phyloP scores from a whole-genome alignment of 2,888 invertebrate species.

The Apamea sordens region DNA sequence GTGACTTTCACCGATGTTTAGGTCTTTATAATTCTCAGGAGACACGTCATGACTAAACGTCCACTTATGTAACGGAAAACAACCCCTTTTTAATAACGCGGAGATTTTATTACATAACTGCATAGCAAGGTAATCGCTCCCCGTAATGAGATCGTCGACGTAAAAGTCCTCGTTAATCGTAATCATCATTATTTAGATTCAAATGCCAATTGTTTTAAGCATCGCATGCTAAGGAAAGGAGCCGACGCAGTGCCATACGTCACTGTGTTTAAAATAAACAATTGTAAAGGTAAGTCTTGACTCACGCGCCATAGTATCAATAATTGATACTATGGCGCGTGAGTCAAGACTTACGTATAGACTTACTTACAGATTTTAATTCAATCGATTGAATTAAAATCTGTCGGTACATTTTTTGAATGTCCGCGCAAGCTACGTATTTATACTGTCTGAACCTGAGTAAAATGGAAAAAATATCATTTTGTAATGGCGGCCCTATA shows the following conservation, averaged over 20 bases:
- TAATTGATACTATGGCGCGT: too few species aligned
- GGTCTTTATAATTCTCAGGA: neutral
- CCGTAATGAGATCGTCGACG: too few species aligned
- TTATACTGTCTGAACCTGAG: slow-evolving; percentile 19
- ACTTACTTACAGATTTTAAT: too few species aligned
- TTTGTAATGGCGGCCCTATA: slow-evolving; percentile 27
- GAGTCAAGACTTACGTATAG: too few species aligned
- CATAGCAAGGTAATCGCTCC: too few species aligned
- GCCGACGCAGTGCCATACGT: slow-evolving; percentile 14
- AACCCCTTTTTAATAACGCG: neutral
- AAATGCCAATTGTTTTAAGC: slow-evolving; percentile 2
- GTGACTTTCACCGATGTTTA: neutral
- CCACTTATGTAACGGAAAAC: slow-evolving; percentile 2
- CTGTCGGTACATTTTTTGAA: slow-evolving; percentile 30
- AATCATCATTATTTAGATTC: too few species aligned
- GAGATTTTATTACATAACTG: slow-evolving; percentile 21
- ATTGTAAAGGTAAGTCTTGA: slow-evolving; percentile 12
- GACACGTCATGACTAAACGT: neutral
- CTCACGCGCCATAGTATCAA: slow-evolving; percentile 9
- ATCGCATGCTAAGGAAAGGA: slow-evolving; percentile 25
- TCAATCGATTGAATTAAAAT: slow-evolving; percentile 15
- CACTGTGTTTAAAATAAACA: neutral
- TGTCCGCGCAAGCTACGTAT: slow-evolving; percentile 21
- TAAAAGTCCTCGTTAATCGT: slow-evolving; percentile 16
- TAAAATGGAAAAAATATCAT: slow-evolving; percentile 32